Base-by-base conservation (phyloP, 2,888 invertebrate species). In the Erebia palarica region DNA sequence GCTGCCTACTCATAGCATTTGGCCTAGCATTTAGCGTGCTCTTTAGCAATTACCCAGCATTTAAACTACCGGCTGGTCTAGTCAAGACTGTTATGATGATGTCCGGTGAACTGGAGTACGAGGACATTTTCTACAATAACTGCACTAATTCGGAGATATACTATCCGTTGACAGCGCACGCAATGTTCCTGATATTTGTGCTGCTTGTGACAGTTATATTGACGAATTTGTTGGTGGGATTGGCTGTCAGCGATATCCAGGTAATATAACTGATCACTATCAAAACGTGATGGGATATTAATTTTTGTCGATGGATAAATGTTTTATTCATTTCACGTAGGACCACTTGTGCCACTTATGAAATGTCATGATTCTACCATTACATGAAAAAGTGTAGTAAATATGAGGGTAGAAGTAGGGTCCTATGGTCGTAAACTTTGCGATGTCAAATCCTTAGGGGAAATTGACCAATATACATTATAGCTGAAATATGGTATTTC, bases 41-140 rank as follows among this genome's bases (percentile, higher is more conserved):
- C 7, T 97, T 97, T 82, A 95, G 96, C 63, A 96, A 96, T 79
- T 96, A 96, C 81, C 94, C 95, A 44, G 94, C 97, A 0, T 97
- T 97, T 82, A 94, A 95, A 76, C 93, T 96, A 3, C 91, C 94
- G 0, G 94, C 94, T 68, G 94, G 95, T 0, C 81, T 97, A 0
- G 88, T 97, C 1, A 97, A 97, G 88, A 96, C 97, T 0, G 95
- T 97, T 14, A 96, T 97, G 79, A 97, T 97, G 97, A 97, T 97
- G 97, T 96, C 97, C 0, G 97, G 97, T 0, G 97, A 97, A 85
- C 84, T 97, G 65, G 97, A 97, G 83, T 97, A 96, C 77, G 97
- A 97, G 83, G 97, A 97, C 79, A 96, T 97, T 75, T 97, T 97
- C 83, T 97, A 96, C 78, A 93, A 91, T 57, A 93, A 94, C 72